These are phyloP conservation scores for Drosophila koepferae DNA, from an alignment of 2,888 invertebrate genomes.

Conservation along the genomic window DNA sequence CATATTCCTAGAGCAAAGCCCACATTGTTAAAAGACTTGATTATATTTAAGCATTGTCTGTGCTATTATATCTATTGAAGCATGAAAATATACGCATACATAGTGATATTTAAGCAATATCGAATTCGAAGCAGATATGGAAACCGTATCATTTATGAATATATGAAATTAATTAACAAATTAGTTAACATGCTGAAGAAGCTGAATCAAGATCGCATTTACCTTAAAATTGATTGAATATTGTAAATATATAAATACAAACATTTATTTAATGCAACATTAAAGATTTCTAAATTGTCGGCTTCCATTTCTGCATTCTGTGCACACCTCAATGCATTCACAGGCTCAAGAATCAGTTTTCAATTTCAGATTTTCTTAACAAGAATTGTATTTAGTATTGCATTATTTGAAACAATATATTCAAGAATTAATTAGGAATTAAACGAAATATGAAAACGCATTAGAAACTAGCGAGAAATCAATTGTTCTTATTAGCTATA, in stretches of 20 bases:
- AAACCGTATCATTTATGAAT: constrained; percentile 21
- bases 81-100: constrained; percentile 38
- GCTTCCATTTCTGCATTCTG: constrained; percentile 35
- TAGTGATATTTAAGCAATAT: constrained; percentile 57
- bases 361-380: constrained; percentile 52
- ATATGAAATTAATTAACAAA: constrained; percentile 13
- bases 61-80: constrained; percentile 55
- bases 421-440: constrained; percentile 47
- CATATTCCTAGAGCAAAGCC: constrained; percentile 70
- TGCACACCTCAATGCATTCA: constrained; percentile 9
- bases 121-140: constrained; percentile 30
- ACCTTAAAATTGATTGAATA: neutral
- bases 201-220: neutral
- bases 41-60: constrained; percentile 70
- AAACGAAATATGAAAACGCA: constrained; percentile 46
- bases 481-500: constrained; percentile 68
- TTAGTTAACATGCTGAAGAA: neutral
- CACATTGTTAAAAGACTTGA: constrained; percentile 82
- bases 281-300: neutral
- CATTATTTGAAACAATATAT: constrained; percentile 59
- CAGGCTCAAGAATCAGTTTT: constrained; percentile 36
- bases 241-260: constrained; percentile 1
- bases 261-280: neutral
- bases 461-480: constrained; percentile 61
- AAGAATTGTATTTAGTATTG: constrained; percentile 76